Percentiles rank a stretch among this genome's conserved stretches.
Evolutionary conservation across 2,113 vertebrate genomes (phyloP).

Genomic region (Prionailurus bengalensis): DNA sequence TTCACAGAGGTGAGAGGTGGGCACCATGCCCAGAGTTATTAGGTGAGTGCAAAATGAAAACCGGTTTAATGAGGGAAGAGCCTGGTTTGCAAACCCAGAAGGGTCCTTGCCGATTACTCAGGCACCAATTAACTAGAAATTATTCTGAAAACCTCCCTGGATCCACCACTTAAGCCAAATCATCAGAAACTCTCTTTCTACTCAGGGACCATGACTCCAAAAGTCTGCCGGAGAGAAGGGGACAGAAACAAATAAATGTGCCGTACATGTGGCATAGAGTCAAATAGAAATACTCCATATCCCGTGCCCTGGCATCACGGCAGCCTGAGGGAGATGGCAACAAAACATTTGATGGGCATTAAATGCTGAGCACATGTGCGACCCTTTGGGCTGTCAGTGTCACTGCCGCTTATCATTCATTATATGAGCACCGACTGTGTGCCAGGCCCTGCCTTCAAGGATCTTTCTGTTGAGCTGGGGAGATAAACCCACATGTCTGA

Average conservation of each 20-base stretch:
- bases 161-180: neutral
- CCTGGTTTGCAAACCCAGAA: neutral
- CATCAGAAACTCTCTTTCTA: neutral
- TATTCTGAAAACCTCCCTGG: neutral
- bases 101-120: neutral
- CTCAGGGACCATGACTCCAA: neutral
- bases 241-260: neutral
- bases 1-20: neutral
- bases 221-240: neutral
- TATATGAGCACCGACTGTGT: neutral
- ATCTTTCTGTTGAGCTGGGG: rapidly evolving
- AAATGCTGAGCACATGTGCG: neutral
- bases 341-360: neutral
- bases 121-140: conserved; percentile 3
- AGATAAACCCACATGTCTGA: neutral
- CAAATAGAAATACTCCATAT: neutral
- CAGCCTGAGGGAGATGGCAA: no score
- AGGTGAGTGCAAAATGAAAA: neutral
- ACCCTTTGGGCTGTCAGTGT: neutral
- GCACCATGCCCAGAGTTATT: neutral
- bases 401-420: neutral
- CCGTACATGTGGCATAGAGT: neutral
- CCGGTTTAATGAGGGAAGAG: neutral
- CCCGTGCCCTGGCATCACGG: rapidly evolving
- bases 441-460: neutral